These are phyloP conservation scores for Pithys albifrons DNA, from an alignment of 2,113 vertebrate species.

Conservation along the genomic window DNA sequence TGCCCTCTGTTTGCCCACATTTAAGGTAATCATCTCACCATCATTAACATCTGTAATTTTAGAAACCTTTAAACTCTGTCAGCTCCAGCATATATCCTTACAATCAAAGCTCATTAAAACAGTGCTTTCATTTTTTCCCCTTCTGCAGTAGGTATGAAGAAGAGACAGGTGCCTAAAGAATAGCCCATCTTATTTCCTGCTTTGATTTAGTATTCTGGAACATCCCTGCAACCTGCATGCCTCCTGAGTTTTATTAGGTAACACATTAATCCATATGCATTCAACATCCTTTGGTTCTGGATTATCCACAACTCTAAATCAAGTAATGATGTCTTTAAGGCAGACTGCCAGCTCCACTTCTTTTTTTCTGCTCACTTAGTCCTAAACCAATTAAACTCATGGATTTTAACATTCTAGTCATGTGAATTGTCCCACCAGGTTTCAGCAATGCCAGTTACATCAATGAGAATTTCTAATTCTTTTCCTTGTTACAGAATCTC, in stretches of 20 bases:
- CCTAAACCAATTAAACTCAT: not conserved
- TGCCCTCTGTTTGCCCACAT: conserved; percentile 60
- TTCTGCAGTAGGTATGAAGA: not conserved
- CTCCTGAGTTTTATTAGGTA: conserved; percentile 17
- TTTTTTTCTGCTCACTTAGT: not conserved
- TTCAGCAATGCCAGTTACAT: not conserved
- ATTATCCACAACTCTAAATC: conserved; percentile 38
- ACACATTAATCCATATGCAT: not conserved
- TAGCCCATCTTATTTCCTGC: not conserved
- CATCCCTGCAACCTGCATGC: not conserved
- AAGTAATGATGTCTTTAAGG: conserved; percentile 12
- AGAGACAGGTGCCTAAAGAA: not conserved
- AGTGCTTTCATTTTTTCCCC: not conserved
- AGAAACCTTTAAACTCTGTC: conserved; percentile 37
- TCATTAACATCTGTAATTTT: conserved; percentile 31
- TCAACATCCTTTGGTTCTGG: conserved; percentile 6
- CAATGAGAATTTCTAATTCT: not conserved
- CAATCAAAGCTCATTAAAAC: conserved; percentile 13
- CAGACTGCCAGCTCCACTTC: not conserved
- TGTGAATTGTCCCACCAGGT: not conserved
- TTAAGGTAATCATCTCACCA: conserved; percentile 13
- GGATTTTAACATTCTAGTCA: conserved; percentile 21
- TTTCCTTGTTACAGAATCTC: not conserved
- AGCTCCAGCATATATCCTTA: not conserved
- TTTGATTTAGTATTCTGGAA: conserved; percentile 24